Conservation (phyloP, 2,797 vertebrate species). For the Acanthopagrus latus region DNA sequence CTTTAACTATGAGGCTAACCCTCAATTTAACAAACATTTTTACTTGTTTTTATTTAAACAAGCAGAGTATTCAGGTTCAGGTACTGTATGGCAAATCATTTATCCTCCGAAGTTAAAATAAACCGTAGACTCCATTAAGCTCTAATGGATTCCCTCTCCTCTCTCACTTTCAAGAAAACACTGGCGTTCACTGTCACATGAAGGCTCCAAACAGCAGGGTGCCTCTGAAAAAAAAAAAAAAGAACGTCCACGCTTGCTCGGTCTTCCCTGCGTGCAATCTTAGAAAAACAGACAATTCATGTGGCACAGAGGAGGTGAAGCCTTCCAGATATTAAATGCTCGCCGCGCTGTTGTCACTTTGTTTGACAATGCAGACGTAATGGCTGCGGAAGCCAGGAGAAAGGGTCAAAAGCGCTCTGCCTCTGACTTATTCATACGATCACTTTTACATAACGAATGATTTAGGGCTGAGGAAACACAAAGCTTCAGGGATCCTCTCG, state of each 20-base stretch:
- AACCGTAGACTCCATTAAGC: slow-evolving; percentile 7
- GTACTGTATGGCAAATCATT: neutral
- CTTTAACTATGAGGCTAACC: neutral
- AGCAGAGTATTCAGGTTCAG: neutral
- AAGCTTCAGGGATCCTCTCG: slow-evolving; percentile 61
- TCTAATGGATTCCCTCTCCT: neutral
- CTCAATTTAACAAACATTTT: slow-evolving; percentile 5
- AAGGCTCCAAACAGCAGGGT: slow-evolving; percentile 39
- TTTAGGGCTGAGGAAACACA: slow-evolving; percentile 66
- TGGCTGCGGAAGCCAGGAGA: slow-evolving; percentile 43
- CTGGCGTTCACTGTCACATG: slow-evolving; percentile 24
- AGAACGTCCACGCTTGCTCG: slow-evolving; percentile 31
- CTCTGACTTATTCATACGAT: slow-evolving; percentile 61
- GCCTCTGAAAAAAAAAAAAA: slow-evolving; percentile 13
- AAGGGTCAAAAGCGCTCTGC: slow-evolving; percentile 29
- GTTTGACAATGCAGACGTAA: slow-evolving; percentile 61
- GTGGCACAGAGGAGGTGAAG: slow-evolving; percentile 44
- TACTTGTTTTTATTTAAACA: neutral
- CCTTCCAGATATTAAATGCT: slow-evolving; percentile 45
- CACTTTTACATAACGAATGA: slow-evolving; percentile 69
- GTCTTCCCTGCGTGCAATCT: slow-evolving; percentile 38
- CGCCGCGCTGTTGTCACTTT: slow-evolving; percentile 49
- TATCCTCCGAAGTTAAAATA: slow-evolving; percentile 24
- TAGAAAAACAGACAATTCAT: slow-evolving; percentile 46
- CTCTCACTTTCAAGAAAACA: slow-evolving; percentile 19